Percentiles rank a stretch among this genome's conserved stretches.
Conservation (phyloP, 2,113 vertebrate genomes). For the Bos indicus region DNA sequence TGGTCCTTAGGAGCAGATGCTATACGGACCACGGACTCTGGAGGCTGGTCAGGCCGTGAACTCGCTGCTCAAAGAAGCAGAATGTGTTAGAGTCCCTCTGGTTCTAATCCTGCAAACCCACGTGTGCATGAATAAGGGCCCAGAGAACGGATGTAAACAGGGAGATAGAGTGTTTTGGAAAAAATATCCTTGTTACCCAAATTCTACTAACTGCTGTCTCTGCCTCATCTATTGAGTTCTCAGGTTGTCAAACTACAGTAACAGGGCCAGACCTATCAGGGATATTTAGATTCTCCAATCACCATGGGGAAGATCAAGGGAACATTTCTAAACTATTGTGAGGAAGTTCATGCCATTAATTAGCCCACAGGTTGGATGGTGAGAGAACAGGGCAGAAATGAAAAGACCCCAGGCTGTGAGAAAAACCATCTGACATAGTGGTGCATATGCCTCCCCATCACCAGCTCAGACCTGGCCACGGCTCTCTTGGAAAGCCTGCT, state of each 20-base stretch:
- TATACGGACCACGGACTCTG: fast-evolving
- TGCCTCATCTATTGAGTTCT: background rate
- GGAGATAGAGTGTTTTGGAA: background rate
- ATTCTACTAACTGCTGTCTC: background rate
- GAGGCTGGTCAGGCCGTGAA: background rate
- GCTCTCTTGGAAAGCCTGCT: background rate
- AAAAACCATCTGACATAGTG: background rate
- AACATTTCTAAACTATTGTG: background rate
- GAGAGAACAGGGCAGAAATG: background rate
- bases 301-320: background rate
- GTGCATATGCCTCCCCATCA: fast-evolving
- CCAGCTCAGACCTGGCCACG: background rate
- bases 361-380: background rate
- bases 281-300: background rate
- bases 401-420: background rate
- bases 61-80: background rate
- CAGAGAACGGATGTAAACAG: background rate
- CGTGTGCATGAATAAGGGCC: background rate
- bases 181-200: background rate
- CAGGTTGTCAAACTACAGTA: background rate
- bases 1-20: fast-evolving
- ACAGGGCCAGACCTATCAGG: background rate
- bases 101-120: background rate
- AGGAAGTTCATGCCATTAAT: background rate
- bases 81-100: background rate